Conservation (phyloP, 2,113 vertebrate species). For the Labeo rohita region DNA sequence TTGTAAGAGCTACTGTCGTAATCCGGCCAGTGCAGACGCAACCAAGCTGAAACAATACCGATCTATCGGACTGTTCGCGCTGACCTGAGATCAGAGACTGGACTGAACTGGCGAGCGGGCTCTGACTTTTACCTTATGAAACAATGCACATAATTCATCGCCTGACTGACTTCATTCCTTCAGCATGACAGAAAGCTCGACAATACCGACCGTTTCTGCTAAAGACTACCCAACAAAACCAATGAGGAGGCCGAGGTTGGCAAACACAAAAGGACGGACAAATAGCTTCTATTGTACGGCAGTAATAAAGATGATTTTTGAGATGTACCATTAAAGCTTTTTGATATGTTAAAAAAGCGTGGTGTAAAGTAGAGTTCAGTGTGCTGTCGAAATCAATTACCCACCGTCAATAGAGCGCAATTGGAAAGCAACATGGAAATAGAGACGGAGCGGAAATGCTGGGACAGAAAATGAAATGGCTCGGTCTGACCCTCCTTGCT, state of each 20-base stretch:
- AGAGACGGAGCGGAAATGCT: constrained; percentile 39
- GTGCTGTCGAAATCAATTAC: constrained; percentile 35
- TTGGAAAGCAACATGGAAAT: constrained; percentile 39
- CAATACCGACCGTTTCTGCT: neutral
- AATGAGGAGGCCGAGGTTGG: neutral
- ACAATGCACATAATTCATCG: constrained; percentile 6
- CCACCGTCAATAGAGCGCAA: constrained; percentile 38
- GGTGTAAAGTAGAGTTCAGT: neutral
- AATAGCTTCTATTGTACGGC: constrained; percentile 9
- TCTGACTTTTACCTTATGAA: constrained; percentile 32
- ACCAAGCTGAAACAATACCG: constrained; percentile 43
- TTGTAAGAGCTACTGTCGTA: constrained; percentile 39
- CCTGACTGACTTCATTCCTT: constrained; percentile 30
- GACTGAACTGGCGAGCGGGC: constrained; percentile 13
- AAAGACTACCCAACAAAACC: neutral
- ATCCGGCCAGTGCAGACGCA: constrained; percentile 29
- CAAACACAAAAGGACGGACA: neutral
- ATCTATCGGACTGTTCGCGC: constrained; percentile 1
- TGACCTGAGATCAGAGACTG: constrained; percentile 38
- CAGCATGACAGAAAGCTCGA: neutral
- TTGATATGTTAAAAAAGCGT: neutral
- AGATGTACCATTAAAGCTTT: neutral
- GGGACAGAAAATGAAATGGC: constrained; percentile 50
- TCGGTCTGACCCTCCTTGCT: constrained; percentile 15
- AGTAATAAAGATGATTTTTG: neutral